Conservation (phyloP, 2,797 vertebrate species). For the Avahi laniger region DNA sequence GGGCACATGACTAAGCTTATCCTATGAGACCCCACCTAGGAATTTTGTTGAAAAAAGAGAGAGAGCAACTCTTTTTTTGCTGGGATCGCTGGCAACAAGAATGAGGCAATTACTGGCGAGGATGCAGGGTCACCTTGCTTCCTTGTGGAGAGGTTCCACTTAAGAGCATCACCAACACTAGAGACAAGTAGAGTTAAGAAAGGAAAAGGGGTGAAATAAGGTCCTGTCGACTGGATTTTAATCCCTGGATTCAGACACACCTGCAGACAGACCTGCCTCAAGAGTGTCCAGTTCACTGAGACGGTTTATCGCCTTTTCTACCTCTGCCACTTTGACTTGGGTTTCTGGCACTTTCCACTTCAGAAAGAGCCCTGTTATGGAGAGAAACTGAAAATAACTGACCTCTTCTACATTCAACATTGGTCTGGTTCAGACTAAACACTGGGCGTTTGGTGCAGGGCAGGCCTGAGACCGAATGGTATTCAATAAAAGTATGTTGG, state of each 20-base stretch:
- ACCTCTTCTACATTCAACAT: neutral
- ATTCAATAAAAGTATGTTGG: neutral
- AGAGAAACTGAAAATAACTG: neutral
- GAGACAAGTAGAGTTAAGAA: neutral
- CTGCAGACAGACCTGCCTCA: neutral
- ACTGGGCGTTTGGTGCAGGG: neutral
- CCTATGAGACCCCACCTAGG: neutral
- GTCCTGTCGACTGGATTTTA: too few species aligned
- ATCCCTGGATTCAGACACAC: neutral
- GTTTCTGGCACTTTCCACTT: neutral
- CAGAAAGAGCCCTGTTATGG: neutral
- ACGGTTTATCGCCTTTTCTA: neutral
- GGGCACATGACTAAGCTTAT: neutral
- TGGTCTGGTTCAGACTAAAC: neutral
- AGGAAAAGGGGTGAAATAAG: accelerated
- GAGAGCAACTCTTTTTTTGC: neutral
- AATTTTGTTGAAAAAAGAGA: neutral
- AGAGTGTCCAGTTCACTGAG: neutral
- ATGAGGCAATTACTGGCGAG: neutral
- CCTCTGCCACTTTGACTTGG: neutral
- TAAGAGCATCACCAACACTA: neutral
- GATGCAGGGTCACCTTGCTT: neutral
- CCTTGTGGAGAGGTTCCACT: neutral
- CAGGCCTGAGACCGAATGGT: neutral
- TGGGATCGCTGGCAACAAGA: neutral